Percentiles rank a stretch among this genome's conserved stretches.
These are phyloP conservation scores for Tetramorium alpestre DNA, from an alignment of 1,140 invertebrate genomes.

Conservation along the genomic window DNA sequence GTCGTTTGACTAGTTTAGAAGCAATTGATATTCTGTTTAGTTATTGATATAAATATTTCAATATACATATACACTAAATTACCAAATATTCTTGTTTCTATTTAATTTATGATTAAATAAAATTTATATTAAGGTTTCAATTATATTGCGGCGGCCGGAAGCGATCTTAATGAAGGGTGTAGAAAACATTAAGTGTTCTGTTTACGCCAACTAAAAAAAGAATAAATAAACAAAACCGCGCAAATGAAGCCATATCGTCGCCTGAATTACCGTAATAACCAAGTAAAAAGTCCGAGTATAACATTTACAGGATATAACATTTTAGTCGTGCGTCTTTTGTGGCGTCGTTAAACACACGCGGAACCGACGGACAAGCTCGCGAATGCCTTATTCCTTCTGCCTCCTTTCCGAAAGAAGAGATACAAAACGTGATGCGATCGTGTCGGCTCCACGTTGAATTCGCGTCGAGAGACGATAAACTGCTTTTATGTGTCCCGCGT, in stretches of 20 bases:
- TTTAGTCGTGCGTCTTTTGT: background rate
- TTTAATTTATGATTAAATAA: background rate
- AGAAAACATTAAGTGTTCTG: background rate
- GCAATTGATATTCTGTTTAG: background rate
- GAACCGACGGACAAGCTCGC: conserved; percentile 55
- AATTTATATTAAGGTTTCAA: background rate
- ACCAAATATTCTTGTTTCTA: background rate
- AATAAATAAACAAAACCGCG: conserved; percentile 9
- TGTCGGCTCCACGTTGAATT: conserved; percentile 35
- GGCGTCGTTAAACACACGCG: conserved; percentile 47
- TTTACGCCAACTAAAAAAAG: background rate
- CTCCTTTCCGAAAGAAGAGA: background rate
- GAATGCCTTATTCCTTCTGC: conserved; percentile 14
- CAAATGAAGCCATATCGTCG: conserved; percentile 6
- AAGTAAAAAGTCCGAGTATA: background rate
- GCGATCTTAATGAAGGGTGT: background rate
- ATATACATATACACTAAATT: background rate
- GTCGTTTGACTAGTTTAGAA: background rate
- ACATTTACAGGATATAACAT: background rate
- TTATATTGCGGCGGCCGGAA: background rate
- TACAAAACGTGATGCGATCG: conserved; percentile 25
- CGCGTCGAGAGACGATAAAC: conserved; percentile 52
- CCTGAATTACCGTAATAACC: background rate
- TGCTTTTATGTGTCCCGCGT: conserved; percentile 16
- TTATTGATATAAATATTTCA: background rate